These are phyloP conservation scores for Cephus pulcher DNA, from an alignment of 2,888 invertebrate genomes.

Conservation along the genomic window DNA sequence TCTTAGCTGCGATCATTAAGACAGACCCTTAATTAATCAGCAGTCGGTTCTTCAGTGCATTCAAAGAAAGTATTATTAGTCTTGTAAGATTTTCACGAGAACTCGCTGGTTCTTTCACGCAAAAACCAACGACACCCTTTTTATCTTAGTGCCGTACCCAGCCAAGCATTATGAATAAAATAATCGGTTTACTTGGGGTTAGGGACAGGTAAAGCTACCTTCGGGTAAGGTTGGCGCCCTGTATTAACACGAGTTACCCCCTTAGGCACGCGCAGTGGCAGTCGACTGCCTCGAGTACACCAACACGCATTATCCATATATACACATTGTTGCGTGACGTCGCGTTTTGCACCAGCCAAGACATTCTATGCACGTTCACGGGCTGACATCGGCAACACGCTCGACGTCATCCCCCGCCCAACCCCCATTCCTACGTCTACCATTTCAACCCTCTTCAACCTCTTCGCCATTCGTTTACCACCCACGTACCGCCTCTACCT, in stretches of 20 bases:
- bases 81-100: not conserved
- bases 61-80: not conserved
- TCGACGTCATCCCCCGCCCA: not conserved
- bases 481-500: not conserved
- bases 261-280: slow-evolving; percentile 46
- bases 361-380: slow-evolving; percentile 45
- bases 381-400: slow-evolving; percentile 15
- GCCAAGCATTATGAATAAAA: slow-evolving; percentile 55
- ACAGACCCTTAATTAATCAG: slow-evolving; percentile 1
- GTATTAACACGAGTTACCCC: slow-evolving; percentile 25
- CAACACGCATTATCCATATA: not conserved
- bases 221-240: not conserved
- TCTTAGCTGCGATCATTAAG: not conserved
- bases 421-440: not conserved
- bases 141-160: not conserved
- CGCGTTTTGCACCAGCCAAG: slow-evolving; percentile 43
- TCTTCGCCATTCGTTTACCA: not conserved
- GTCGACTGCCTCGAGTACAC: not conserved
- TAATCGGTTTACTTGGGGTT: slow-evolving; percentile 47
- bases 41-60: not conserved
- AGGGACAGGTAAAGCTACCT: not conserved
- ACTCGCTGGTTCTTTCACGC: not conserved
- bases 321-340: slow-evolving; percentile 38
- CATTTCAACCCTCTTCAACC: not conserved
- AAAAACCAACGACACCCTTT: not conserved